Percentiles rank a stretch among this genome's conserved stretches.
These are phyloP conservation scores for Drosophila sulfurigaster DNA, from an alignment of 1,140 invertebrate genomes.

Conservation along the genomic window DNA sequence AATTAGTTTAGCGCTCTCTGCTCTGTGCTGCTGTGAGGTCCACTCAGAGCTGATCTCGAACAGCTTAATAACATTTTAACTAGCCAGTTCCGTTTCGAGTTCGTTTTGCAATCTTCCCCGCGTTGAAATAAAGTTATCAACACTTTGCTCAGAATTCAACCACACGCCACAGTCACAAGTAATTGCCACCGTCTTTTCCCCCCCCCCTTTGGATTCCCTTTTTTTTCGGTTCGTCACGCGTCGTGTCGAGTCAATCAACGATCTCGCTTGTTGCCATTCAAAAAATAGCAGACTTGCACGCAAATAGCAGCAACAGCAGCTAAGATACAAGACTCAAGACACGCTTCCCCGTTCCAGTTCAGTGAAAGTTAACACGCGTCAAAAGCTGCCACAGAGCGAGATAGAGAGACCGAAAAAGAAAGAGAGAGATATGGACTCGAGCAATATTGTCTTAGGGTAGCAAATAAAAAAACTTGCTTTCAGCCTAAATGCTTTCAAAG, in stretches of 20 bases:
- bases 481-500: background rate
- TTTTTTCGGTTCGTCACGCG: slow-evolving; percentile 39
- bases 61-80: slow-evolving; percentile 52
- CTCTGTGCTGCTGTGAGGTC: slow-evolving; percentile 60
- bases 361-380: slow-evolving; percentile 55
- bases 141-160: slow-evolving; percentile 58
- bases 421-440: background rate
- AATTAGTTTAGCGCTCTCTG: slow-evolving; percentile 69
- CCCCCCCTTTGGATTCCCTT: too few relatives aligned
- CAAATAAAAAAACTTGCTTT: background rate
- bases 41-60: background rate
- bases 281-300: slow-evolving; percentile 67
- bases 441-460: background rate
- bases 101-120: background rate
- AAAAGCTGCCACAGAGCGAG: slow-evolving; percentile 14
- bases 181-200: slow-evolving; percentile 5
- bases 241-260: slow-evolving; percentile 57
- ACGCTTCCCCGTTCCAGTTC: slow-evolving; percentile 8
- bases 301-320: slow-evolving; percentile 50
- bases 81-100: slow-evolving; percentile 49
- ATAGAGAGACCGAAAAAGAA: background rate
- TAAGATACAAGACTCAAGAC: background rate
- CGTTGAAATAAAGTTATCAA: slow-evolving; percentile 77
- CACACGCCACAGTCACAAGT: slow-evolving; percentile 9
- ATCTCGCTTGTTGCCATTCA: slow-evolving; percentile 52